Percentiles rank a stretch among this genome's conserved stretches.
phyloP scores from a whole-genome alignment of 2,797 vertebrate species.

The Melanotaenia parkinsoni region DNA sequence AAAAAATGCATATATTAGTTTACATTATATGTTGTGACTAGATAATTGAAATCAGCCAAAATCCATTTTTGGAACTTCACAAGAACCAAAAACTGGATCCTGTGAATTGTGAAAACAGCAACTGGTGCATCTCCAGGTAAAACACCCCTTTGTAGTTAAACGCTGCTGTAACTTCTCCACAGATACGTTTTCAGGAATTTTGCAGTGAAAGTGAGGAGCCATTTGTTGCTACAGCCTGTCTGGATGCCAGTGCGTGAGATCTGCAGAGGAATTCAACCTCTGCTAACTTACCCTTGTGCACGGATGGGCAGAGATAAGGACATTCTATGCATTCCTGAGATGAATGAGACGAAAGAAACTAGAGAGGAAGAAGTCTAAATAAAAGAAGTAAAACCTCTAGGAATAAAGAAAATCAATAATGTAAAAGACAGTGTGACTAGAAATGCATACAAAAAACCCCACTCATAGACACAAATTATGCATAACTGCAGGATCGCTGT shows the following conservation, averaged over 20 bases:
- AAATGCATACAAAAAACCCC: constrained; percentile 10
- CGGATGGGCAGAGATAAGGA: constrained; percentile 77
- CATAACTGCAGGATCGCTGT: constrained; percentile 1
- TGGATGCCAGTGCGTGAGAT: constrained; percentile 55
- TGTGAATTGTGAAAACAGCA: not conserved
- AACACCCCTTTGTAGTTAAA: not conserved
- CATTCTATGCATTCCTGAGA: constrained; percentile 78
- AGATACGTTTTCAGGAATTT: constrained; percentile 4
- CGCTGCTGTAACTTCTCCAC: not conserved
- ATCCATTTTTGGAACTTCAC: not conserved
- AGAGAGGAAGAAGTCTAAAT: constrained; percentile 7
- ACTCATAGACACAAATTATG: not conserved
- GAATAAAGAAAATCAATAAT: constrained; percentile 33
- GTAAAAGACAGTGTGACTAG: constrained; percentile 7
- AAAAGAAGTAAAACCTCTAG: constrained; percentile 26
- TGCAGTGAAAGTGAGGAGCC: constrained; percentile 24
- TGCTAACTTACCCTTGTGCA: constrained; percentile 69
- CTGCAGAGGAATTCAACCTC: constrained; percentile 73
- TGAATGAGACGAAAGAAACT: constrained; percentile 18
- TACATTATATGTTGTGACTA: too few species aligned
- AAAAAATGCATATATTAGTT: too few species aligned
- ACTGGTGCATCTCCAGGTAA: not conserved
- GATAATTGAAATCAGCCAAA: not conserved
- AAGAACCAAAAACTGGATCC: not conserved
- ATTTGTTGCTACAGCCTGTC: constrained; percentile 20